Evolutionary conservation across 2,797 vertebrate species (phyloP).

Genomic region (Cryptoblepharus egeriae): DNA sequence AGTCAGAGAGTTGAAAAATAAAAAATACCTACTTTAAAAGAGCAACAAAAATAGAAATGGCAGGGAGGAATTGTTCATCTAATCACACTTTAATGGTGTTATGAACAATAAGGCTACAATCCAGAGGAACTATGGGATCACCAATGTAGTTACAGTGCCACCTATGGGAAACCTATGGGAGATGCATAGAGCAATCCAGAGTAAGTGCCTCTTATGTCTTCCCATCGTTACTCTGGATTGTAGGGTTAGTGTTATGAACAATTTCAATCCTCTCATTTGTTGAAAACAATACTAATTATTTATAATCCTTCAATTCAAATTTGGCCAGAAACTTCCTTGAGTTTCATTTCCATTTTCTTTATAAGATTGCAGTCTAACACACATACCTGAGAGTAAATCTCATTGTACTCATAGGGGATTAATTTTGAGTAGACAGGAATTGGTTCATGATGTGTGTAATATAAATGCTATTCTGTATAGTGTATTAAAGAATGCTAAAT

Average conservation of each 20-base stretch:
- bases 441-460: neutral
- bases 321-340: neutral
- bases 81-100: neutral
- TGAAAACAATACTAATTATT: conserved; percentile 9
- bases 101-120: conserved; percentile 3
- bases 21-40: neutral
- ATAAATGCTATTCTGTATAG: neutral
- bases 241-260: no score
- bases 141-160: no score
- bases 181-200: no score
- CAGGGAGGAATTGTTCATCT: neutral
- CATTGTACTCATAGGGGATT: no score
- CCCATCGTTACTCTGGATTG: no score
- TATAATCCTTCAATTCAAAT: neutral
- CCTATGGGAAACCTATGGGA: no score
- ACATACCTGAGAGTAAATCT: no score
- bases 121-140: no score
- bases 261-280: no score
- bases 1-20: neutral
- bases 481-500: rapidly evolving
- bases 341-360: neutral
- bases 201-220: no score
- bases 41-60: neutral
- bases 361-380: no score
- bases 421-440: no score